Evolutionary conservation across 1,140 invertebrate species (phyloP).

Genomic region (Leptinotarsa texana): DNA sequence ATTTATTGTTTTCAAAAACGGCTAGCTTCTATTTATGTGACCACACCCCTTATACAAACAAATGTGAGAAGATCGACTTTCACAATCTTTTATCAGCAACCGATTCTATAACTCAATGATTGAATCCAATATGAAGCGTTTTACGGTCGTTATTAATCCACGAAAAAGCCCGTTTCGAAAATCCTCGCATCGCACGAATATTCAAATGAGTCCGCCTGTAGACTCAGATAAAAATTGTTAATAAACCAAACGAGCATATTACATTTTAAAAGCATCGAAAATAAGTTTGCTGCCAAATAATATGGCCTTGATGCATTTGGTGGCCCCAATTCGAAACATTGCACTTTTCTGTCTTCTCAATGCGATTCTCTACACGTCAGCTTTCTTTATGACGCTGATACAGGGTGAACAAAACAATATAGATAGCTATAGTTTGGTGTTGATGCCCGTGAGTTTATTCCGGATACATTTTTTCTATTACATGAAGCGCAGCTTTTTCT

Average conservation of each 20-base stretch:
- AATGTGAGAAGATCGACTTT: too few relatives aligned
- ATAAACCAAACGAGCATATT: conserved; percentile 10
- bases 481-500: too few relatives aligned
- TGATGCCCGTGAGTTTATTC: too few relatives aligned
- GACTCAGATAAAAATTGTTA: conserved; percentile 1
- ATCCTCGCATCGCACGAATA: background rate
- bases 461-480: too few relatives aligned
- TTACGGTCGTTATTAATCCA: background rate
- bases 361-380: background rate
- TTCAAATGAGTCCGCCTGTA: background rate
- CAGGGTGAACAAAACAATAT: background rate
- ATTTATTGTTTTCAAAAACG: too few relatives aligned
- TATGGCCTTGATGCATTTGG: conserved; percentile 42
- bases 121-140: too few relatives aligned
- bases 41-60: too few relatives aligned
- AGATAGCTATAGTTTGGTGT: too few relatives aligned
- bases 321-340: conserved; percentile 42
- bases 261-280: conserved; percentile 14
- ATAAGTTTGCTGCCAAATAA: conserved; percentile 30
- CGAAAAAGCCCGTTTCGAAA: background rate
- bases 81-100: too few relatives aligned
- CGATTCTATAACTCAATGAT: too few relatives aligned
- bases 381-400: background rate
- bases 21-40: too few relatives aligned
- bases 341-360: conserved; percentile 33